Conservation (phyloP, 2,888 invertebrate genomes). For the Morinoia aosen region DNA sequence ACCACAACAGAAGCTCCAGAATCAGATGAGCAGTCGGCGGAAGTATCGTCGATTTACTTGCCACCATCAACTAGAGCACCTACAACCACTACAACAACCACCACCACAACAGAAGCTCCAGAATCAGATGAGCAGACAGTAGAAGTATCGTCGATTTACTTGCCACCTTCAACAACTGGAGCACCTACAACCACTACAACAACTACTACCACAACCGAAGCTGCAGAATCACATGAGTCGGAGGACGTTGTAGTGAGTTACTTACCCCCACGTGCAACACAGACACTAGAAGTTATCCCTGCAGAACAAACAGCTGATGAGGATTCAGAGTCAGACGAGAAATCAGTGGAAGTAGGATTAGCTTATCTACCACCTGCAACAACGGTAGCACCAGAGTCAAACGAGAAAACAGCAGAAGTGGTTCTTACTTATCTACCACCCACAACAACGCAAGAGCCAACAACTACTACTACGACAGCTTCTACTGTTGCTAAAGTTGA, state of each 20-base stretch:
- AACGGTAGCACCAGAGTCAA: background rate
- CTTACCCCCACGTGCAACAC: too few relatives aligned
- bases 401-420: background rate
- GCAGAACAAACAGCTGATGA: background rate
- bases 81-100: too few relatives aligned
- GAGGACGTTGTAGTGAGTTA: too few relatives aligned
- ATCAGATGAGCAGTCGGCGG: background rate
- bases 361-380: background rate
- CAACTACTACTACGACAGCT: background rate
- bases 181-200: conserved; percentile 2
- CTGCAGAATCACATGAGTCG: background rate
- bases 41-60: background rate
- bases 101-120: background rate
- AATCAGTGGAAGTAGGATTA: background rate
- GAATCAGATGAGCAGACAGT: background rate
- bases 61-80: too few relatives aligned
- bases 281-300: background rate
- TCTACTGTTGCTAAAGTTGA: background rate
- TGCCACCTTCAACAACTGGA: background rate
- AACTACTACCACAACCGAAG: background rate
- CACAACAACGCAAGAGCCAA: conserved; percentile 12
- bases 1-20: background rate
- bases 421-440: background rate
- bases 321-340: background rate
- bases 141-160: background rate